Evolutionary conservation across 2,888 invertebrate species (phyloP).

Genomic region (Cenopis cana): DNA sequence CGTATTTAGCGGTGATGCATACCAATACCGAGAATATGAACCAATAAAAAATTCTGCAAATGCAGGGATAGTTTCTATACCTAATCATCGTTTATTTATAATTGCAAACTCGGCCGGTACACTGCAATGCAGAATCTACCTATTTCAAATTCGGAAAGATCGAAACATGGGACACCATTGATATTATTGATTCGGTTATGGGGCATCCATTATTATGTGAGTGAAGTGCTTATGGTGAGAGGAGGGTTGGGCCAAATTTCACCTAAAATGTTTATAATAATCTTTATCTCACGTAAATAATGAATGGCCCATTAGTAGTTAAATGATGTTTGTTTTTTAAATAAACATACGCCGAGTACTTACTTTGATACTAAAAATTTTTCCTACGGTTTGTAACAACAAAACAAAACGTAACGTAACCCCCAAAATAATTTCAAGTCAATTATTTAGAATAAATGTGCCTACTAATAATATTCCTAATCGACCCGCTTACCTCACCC

Average conservation of each 20-base stretch:
- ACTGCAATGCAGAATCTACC: not conserved
- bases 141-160: too few species aligned
- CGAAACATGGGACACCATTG: too few species aligned
- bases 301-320: too few species aligned
- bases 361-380: too few species aligned
- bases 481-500: not conserved
- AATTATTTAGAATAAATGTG: not conserved
- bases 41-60: slow-evolving; percentile 10
- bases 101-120: slow-evolving; percentile 5
- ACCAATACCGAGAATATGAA: slow-evolving; percentile 16
- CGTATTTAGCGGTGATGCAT: slow-evolving; percentile 42
- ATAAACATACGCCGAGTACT: too few species aligned
- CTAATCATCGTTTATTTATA: slow-evolving; percentile 14
- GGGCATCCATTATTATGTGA: too few species aligned
- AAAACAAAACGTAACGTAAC: not conserved
- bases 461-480: not conserved
- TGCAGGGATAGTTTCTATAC: not conserved
- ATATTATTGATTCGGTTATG: too few species aligned
- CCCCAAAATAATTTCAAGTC: not conserved
- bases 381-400: not conserved
- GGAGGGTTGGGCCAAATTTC: too few species aligned
- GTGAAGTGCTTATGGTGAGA: too few species aligned
- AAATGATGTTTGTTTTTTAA: too few species aligned
- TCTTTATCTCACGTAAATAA: too few species aligned
- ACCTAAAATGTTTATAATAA: too few species aligned